Evolutionary conservation across 1,140 invertebrate genomes (phyloP).

Genomic region (Zaprionus vittiger): DNA sequence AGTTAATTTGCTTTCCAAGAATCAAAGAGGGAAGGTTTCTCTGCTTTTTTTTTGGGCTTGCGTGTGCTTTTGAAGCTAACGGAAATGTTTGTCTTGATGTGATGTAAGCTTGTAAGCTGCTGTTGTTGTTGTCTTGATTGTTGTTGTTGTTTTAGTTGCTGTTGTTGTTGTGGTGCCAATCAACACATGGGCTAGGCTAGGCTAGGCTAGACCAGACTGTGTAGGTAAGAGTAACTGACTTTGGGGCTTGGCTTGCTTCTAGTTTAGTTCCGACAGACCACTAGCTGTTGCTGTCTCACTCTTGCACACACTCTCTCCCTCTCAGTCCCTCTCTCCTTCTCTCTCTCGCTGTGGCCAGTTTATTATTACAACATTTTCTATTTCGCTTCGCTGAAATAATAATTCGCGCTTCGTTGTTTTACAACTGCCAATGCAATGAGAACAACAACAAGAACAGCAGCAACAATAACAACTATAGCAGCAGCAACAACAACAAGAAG

Average conservation of each 20-base stretch:
- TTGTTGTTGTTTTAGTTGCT: constrained; percentile 14
- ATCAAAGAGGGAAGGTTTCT: constrained; percentile 9
- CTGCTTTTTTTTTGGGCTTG: constrained; percentile 31
- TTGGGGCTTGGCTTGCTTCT: constrained; percentile 47
- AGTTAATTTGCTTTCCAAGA: constrained; percentile 46
- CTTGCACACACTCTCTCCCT: neutral
- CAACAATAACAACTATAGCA: constrained; percentile 7
- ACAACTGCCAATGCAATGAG: constrained; percentile 49
- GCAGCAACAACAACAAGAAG: constrained; percentile 14
- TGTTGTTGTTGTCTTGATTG: constrained; percentile 12
- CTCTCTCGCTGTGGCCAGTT: constrained; percentile 48
- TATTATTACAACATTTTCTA: constrained; percentile 80
- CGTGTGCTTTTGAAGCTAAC: constrained; percentile 36
- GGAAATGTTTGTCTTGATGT: constrained; percentile 46
- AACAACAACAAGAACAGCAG: constrained; percentile 29
- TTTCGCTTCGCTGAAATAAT: constrained; percentile 78
- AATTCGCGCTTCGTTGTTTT: constrained; percentile 78
- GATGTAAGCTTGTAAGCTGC: constrained; percentile 38
- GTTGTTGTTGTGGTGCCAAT: constrained; percentile 24
- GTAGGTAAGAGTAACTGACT: constrained; percentile 24
- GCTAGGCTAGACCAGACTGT: constrained; percentile 9
- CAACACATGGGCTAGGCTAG: constrained; percentile 37
- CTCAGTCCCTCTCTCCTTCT: neutral
- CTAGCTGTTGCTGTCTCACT: constrained; percentile 12
- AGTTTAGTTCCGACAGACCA: constrained; percentile 34